Evolutionary conservation across 2,888 invertebrate species (phyloP).

Genomic region (Gryllus longicercus): DNA sequence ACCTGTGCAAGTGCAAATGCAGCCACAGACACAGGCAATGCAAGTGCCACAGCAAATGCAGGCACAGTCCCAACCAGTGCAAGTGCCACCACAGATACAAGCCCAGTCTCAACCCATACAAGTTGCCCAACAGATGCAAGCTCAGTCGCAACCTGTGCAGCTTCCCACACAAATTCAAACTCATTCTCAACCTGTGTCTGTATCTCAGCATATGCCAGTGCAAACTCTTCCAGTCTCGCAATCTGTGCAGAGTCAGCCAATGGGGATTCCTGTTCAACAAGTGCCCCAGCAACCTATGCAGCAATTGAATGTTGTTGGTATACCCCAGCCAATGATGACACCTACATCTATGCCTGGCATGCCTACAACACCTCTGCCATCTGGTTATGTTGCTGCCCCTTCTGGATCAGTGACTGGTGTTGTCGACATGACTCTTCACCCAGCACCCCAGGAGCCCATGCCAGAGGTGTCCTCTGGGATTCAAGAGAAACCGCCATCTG

Average conservation of each 20-base stretch:
- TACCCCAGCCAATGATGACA: constrained; percentile 3
- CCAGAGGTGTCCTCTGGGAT: not conserved
- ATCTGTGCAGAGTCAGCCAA: constrained; percentile 29
- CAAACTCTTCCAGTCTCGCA: constrained; percentile 19
- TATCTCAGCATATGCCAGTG: constrained; percentile 22
- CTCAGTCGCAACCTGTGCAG: constrained; percentile 24
- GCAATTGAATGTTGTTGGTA: constrained; percentile 24
- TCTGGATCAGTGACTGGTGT: not conserved
- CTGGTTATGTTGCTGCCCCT: not conserved
- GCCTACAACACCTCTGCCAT: not conserved
- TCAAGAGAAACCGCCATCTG: not conserved
- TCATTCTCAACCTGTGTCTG: constrained; percentile 19
- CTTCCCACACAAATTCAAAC: not conserved
- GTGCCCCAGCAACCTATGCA: constrained; percentile 33
- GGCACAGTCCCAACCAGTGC: constrained; percentile 35
- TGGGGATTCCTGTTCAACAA: constrained; percentile 31
- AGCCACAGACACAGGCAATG: constrained; percentile 29
- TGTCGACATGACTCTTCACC: constrained; percentile 11
- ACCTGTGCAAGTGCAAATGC: constrained; percentile 36
- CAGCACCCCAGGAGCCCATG: constrained; percentile 19
- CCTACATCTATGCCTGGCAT: not conserved
- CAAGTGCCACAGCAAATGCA: constrained; percentile 33
- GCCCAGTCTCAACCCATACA: constrained; percentile 26
- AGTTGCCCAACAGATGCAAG: constrained; percentile 18
- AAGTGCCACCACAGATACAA: constrained; percentile 33